Evolutionary conservation across 2,113 vertebrate genomes (phyloP).

Genomic region (Etia nguti): DNA sequence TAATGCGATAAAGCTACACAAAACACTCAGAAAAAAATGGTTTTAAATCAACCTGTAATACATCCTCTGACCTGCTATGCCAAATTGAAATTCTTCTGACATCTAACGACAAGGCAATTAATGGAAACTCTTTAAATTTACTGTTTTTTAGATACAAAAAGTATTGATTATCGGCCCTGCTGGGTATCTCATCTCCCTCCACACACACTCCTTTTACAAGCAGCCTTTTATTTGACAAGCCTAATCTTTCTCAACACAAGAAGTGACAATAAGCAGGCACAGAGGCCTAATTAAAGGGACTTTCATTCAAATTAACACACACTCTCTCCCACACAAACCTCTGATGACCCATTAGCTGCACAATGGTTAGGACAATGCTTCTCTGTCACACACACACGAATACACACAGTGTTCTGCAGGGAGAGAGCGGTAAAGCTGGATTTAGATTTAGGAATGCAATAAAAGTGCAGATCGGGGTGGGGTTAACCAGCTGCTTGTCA

Average conservation of each 20-base stretch:
- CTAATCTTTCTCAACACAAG: conserved; percentile 50
- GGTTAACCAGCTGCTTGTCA: background rate
- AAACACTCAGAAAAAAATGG: background rate
- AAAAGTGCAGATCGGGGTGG: conserved; percentile 5
- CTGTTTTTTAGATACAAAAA: background rate
- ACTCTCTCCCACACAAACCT: conserved; percentile 27
- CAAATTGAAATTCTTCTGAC: background rate
- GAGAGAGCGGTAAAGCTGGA: conserved; percentile 1
- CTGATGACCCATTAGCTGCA: conserved; percentile 58
- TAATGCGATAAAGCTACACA: background rate
- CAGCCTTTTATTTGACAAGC: conserved; percentile 42
- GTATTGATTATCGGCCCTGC: background rate
- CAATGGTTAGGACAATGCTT: conserved; percentile 47
- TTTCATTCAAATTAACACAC: conserved; percentile 58
- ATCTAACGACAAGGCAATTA: background rate
- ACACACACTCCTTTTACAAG: conserved; percentile 27
- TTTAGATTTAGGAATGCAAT: conserved; percentile 50
- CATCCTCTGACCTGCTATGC: background rate
- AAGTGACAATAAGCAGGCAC: conserved; percentile 54
- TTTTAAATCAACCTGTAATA: background rate
- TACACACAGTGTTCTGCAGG: conserved; percentile 7
- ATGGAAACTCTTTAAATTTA: background rate
- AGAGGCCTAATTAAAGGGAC: conserved; percentile 58
- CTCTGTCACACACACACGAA: conserved; percentile 19
- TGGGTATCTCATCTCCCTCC: background rate